These are phyloP conservation scores for Drosophila ustulata DNA, from an alignment of 2,888 invertebrate genomes.

Conservation along the genomic window DNA sequence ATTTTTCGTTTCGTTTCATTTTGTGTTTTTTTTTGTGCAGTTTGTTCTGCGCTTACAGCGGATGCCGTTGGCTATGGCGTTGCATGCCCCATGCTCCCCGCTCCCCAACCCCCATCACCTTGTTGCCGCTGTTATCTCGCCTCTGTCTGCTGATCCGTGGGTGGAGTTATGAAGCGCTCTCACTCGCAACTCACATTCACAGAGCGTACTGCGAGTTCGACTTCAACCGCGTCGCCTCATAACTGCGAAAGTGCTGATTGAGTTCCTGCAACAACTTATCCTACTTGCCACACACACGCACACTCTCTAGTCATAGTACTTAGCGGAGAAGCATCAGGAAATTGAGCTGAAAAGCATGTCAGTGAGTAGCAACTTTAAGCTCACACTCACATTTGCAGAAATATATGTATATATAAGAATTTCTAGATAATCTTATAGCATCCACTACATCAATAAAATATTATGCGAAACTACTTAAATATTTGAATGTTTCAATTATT, in stretches of 20 bases:
- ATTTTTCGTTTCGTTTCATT: conserved; percentile 49
- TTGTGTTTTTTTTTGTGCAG: conserved; percentile 44
- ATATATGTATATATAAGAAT: too few relatives aligned
- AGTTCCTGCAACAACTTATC: conserved; percentile 60
- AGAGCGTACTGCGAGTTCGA: conserved; percentile 29
- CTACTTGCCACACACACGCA: conserved; percentile 31
- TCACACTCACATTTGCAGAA: not conserved
- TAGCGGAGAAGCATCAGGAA: conserved; percentile 28
- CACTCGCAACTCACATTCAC: conserved; percentile 19
- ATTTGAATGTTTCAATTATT: too few relatives aligned
- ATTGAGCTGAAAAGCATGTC: conserved; percentile 39
- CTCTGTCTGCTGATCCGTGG: conserved; percentile 42
- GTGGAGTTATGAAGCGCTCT: conserved; percentile 32
- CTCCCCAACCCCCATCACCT: not conserved
- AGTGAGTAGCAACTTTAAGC: conserved; percentile 17
- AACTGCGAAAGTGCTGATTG: conserved; percentile 64
- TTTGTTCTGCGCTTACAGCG: conserved; percentile 65
- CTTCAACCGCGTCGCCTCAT: conserved; percentile 46
- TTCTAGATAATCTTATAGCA: too few relatives aligned
- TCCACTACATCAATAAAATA: too few relatives aligned
- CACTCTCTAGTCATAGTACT: conserved; percentile 22
- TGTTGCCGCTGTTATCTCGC: conserved; percentile 21
- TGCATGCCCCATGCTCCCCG: conserved; percentile 1
- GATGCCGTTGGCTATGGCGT: conserved; percentile 47
- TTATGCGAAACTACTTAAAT: too few relatives aligned